phyloP scores from a whole-genome alignment of 2,888 invertebrate genomes.

The Ophion obscuratus region DNA sequence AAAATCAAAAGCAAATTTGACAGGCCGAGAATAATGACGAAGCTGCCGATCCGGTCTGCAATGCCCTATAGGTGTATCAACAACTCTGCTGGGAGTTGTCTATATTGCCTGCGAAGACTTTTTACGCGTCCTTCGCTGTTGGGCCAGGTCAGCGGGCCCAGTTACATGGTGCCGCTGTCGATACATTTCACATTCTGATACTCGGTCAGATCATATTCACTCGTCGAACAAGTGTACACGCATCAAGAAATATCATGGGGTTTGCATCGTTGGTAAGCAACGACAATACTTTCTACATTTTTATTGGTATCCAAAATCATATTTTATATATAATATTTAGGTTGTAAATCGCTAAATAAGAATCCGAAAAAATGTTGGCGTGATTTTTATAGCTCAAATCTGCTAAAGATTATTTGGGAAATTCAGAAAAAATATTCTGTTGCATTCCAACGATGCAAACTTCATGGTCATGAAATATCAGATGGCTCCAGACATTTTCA shows the following conservation, averaged over 20 bases:
- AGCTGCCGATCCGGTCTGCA: neutral
- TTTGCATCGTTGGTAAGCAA: no score
- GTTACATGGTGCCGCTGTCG: slow-evolving; percentile 27
- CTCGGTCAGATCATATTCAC: slow-evolving; percentile 1
- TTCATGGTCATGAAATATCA: neutral
- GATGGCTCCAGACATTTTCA: neutral
- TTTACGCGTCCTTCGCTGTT: slow-evolving; percentile 35
- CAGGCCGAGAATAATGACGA: neutral
- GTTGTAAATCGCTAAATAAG: no score
- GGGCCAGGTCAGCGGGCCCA: slow-evolving; percentile 47
- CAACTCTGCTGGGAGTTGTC: slow-evolving; percentile 15
- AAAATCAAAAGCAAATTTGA: no score
- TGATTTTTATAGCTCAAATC: no score
- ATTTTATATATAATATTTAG: no score
- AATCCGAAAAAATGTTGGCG: no score
- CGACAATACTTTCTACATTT: no score
- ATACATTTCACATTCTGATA: slow-evolving; percentile 3
- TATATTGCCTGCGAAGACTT: slow-evolving; percentile 22
- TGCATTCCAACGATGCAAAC: no score
- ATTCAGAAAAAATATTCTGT: no score
- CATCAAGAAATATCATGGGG: neutral
- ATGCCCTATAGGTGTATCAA: neutral
- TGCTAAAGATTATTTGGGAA: no score
- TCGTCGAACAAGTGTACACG: neutral
- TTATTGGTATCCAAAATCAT: no score